A percentile compares a stretch with the other conserved stretches of the same genome.
Evolutionary conservation across 1,140 invertebrate genomes (phyloP).

Genomic region (Saccostrea glomerata): DNA sequence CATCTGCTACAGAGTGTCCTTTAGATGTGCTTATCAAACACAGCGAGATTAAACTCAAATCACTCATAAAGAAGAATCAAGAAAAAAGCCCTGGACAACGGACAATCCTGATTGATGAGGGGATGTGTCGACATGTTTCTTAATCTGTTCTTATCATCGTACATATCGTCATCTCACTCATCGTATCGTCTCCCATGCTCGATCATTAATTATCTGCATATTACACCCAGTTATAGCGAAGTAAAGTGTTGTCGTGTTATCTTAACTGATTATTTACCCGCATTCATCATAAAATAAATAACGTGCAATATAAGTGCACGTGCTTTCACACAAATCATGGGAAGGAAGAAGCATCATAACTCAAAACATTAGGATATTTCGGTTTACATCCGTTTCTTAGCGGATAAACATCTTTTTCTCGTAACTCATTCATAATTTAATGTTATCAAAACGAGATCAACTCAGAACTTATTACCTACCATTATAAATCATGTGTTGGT

Average conservation of each 20-base stretch:
- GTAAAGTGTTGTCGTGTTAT: background rate
- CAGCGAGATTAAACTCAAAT: background rate
- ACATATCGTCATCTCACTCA: background rate
- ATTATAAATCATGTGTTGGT: background rate
- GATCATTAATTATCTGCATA: constrained; percentile 23
- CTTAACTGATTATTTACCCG: background rate
- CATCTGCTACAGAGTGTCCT: background rate
- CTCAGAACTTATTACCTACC: background rate
- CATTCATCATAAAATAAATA: constrained; percentile 7
- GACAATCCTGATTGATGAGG: background rate
- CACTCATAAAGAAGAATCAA: constrained; percentile 12
- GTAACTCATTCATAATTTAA: constrained; percentile 19
- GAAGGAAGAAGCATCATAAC: background rate
- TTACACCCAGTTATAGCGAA: background rate
- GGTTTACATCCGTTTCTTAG: background rate
- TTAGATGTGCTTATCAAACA: background rate
- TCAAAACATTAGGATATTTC: background rate
- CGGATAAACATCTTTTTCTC: constrained; percentile 6
- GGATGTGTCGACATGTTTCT: background rate
- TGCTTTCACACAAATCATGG: constrained; percentile 4
- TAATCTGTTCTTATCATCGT: background rate
- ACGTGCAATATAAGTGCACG: background rate
- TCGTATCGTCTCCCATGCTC: background rate
- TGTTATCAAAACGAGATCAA: constrained; percentile 1
- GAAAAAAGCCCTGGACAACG: background rate